Percentiles rank a stretch among this genome's conserved stretches.
Evolutionary conservation across 2,797 vertebrate species (phyloP).

Genomic region (Cryptoblepharus egeriae): DNA sequence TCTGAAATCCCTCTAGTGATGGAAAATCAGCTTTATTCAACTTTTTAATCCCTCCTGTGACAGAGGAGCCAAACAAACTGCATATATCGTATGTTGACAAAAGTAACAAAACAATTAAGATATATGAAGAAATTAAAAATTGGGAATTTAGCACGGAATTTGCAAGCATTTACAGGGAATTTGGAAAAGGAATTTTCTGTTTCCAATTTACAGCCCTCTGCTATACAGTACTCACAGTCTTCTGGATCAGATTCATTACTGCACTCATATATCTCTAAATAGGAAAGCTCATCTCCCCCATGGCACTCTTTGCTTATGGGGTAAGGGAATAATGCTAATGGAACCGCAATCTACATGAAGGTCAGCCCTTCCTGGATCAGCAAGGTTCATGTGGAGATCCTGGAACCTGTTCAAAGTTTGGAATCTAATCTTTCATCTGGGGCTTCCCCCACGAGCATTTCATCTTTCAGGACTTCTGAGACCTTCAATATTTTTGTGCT

Average conservation of each 20-base stretch:
- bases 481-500: background rate
- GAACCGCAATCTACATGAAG: too few relatives aligned
- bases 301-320: too few relatives aligned
- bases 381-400: background rate
- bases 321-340: too few relatives aligned
- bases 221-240: background rate
- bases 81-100: background rate
- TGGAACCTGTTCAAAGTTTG: background rate
- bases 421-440: background rate
- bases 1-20: too few relatives aligned
- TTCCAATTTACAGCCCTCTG: background rate
- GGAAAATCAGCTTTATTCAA: too few relatives aligned
- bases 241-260: too few relatives aligned
- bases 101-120: background rate
- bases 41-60: too few relatives aligned
- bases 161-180: background rate
- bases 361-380: too few relatives aligned
- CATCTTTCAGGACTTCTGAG: background rate
- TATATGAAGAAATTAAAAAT: background rate
- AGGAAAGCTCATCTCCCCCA: too few relatives aligned
- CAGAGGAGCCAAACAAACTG: too few relatives aligned
- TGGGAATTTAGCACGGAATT: too few relatives aligned
- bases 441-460: background rate
- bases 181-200: background rate
- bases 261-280: too few relatives aligned